A percentile compares a stretch with the other conserved stretches of the same genome.
These are phyloP conservation scores for Odontesthes bonariensis DNA, from an alignment of 2,113 vertebrate genomes.

Conservation along the genomic window DNA sequence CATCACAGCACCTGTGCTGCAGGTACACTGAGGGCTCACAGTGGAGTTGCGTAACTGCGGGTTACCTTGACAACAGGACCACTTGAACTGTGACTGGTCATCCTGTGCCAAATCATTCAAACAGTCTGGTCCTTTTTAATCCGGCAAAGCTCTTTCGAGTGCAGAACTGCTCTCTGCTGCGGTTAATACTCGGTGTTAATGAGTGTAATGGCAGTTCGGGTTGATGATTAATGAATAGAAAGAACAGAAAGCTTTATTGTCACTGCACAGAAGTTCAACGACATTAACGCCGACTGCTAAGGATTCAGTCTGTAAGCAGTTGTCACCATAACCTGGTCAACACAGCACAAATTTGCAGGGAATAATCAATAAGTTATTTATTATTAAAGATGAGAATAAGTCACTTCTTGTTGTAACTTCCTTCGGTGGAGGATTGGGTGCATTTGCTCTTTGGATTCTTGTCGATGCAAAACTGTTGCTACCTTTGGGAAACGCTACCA, in stretches of 20 bases:
- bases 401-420: too few relatives aligned
- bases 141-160: slow-evolving; percentile 6
- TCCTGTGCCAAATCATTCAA: neutral
- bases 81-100: neutral
- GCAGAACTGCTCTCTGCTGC: neutral
- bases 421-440: too few relatives aligned
- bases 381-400: too few relatives aligned
- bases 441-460: too few relatives aligned
- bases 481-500: too few relatives aligned
- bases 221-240: neutral
- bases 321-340: neutral
- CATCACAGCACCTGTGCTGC: neutral
- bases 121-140: slow-evolving; percentile 3
- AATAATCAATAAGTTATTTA: too few relatives aligned
- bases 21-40: neutral
- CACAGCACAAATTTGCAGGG: too few relatives aligned
- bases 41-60: neutral
- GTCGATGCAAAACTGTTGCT: too few relatives aligned
- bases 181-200: neutral
- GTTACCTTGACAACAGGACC: neutral
- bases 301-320: neutral
- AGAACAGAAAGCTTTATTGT: too few relatives aligned
- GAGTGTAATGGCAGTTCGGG: neutral
- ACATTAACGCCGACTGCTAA: neutral
- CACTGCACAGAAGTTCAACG: too few relatives aligned